Evolutionary conservation across 2,113 vertebrate species (phyloP).

Genomic region (Puffinus mauretanicus): DNA sequence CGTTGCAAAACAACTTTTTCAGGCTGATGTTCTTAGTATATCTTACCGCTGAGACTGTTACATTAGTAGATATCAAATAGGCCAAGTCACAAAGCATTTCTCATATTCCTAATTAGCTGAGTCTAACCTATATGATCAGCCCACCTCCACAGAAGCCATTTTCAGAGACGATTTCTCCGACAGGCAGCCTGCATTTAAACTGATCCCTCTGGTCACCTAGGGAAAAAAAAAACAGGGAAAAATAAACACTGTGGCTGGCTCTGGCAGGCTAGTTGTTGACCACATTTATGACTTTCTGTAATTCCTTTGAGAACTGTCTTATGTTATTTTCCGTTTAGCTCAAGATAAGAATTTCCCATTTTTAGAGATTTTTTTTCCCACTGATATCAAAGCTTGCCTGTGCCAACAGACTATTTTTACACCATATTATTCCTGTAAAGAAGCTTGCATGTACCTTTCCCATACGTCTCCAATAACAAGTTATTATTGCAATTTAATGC

Average conservation of each 20-base stretch:
- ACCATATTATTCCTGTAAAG: background rate
- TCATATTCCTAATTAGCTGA: background rate
- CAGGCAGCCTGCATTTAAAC: background rate
- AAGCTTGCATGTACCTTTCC: background rate
- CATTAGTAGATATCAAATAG: background rate
- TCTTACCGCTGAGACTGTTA: background rate
- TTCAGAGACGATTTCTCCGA: background rate
- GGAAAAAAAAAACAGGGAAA: background rate
- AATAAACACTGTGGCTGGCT: background rate
- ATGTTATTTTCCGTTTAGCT: slow-evolving; percentile 10
- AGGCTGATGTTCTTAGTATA: background rate
- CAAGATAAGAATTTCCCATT: background rate
- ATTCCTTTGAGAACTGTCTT: background rate
- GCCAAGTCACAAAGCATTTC: background rate
- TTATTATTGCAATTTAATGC: background rate
- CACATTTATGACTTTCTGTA: background rate
- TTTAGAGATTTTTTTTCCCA: background rate
- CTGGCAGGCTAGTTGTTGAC: background rate
- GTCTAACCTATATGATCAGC: background rate
- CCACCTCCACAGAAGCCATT: background rate
- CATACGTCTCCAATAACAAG: background rate
- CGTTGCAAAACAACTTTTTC: background rate
- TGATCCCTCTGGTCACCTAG: background rate
- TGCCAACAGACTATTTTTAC: background rate
- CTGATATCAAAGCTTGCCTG: background rate